Evolutionary conservation across 2,113 vertebrate species (phyloP), one percentile per base, ranked within the genome.

Genomic region (Cyprinodon variegatus): DNA sequence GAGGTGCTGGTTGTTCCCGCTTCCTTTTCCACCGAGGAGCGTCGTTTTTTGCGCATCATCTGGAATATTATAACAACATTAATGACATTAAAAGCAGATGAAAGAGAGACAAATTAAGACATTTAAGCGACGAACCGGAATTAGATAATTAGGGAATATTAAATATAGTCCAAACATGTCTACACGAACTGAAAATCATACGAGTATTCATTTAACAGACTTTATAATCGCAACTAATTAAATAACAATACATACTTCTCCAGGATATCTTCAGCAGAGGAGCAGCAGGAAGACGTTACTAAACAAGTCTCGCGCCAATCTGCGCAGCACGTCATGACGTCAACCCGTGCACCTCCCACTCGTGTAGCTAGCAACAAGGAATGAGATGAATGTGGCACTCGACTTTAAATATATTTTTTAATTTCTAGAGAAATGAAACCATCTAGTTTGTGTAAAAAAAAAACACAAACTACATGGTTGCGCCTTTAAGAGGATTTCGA

Each of bases 1-100:
- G 83, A 86, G 11, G 85, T 20, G 0, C 59, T 6, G 1, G 74
- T 0, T n/a, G 77, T 43, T 65, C 4, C 74, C 2, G 83, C 89
- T 43, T 14, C 80, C 62, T 85, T 85, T 53, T 89, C 90, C 74
- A 70, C 73, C 20, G 83, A 77, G 4, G 91, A 74, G 3, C 91
- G 87, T 81, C 92, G 88, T 73, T 93, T 95, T 87, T 90, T 95
- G 8, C 93, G 92, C 92, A 94, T 89, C 94, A 94, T 95, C 82
- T 90, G 4, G 39, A 60, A 4, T 65, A 74, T 64, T 20, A 75
- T 3, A 79, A 68, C 68, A 5, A 10, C 43, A 12, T 72, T 1
- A 57, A 36, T 29, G 29, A 4, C 36, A 53, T 39, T 17, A 53
- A 69, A 2, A 40, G 43, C 22, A 36, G 68, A 3, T 0, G 0